Evolutionary conservation across 1,140 invertebrate genomes (phyloP), one percentile per base, ranked within the genome.

Genomic region (Eumaeus atala): DNA sequence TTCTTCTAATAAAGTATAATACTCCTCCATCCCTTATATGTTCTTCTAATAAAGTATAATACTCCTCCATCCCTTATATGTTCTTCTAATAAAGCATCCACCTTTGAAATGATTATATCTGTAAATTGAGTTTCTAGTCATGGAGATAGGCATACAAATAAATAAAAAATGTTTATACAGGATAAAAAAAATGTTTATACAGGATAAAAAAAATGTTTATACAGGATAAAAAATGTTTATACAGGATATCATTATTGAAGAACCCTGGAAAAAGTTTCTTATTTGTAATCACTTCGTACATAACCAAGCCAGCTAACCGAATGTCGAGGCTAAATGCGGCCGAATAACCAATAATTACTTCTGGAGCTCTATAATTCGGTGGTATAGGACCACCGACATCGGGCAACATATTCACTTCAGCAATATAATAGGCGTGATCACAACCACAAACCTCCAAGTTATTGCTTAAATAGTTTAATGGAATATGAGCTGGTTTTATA

Each of bases 401-500:
- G 5, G 68, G 59, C 16, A 51, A 1, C 0, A 62, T 36, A 2
- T 17, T n/a, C 7, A 37, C 42, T 7, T 58, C 11, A 10, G 61
- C 6, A 2, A 54, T 33, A 42, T 62, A 62, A 21, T 58, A 49
- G 0, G 66, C 50, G 33, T 56, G 35, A 44, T 81, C 77, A 53
- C 78, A 81, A 7, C 77, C 77, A 52, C 73, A 70, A 9, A 81
- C 49, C 51, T 72, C 77, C 1, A 81, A 36, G 51, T 48, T 57
- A 2, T 57, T 55, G 9, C 64, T 48, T 9, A 54, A 55, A 16
- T 17, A 35, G 44, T 76, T 68, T 3, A 80, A 18, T 18, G 77
- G 54, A 16, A 80, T 68, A 50, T 80, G 77, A n/a, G 37, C 47
- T 12, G 77, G 77, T 59, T 73, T 76, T 59, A 80, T 77, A 62